A percentile compares a stretch with the other conserved stretches of the same genome.
These are phyloP conservation scores for Elgaria multicarinata DNA, from an alignment of 2,113 vertebrate species.

Conservation along the genomic window DNA sequence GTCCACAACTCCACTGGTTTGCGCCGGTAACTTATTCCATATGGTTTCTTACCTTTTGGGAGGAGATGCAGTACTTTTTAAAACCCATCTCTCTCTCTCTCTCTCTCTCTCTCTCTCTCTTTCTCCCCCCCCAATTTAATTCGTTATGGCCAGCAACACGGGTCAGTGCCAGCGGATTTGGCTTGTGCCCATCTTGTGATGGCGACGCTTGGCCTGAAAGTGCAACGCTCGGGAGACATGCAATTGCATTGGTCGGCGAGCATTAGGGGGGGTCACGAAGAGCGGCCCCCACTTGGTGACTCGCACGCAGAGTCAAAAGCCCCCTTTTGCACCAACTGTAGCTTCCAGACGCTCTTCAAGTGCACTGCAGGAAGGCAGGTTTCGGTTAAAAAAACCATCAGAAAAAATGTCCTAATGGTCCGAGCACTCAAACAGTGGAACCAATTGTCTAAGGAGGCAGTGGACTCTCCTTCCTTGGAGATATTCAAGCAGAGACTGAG, in stretches of 20 bases:
- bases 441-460: too few species aligned
- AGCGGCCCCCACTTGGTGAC: neutral
- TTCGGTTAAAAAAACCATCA: too few species aligned
- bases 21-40: conserved; percentile 11
- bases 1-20: neutral
- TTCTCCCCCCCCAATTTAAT: neutral
- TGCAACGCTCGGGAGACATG: neutral
- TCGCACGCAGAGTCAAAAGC: neutral
- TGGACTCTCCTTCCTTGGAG: too few species aligned
- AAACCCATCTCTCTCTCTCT: neutral
- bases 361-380: too few species aligned
- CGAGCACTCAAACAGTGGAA: too few species aligned
- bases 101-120: neutral
- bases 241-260: neutral
- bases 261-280: neutral
- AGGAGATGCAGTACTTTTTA: neutral
- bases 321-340: too few species aligned
- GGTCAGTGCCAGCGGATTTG: too few species aligned
- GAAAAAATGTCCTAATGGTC: too few species aligned
- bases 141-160: neutral
- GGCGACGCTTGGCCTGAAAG: neutral
- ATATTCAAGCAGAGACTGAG: too few species aligned
- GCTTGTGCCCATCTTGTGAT: neutral
- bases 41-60: neutral
- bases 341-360: too few species aligned